Conservation (phyloP, 1,140 invertebrate genomes). For the Drosophila nigromelanica region DNA sequence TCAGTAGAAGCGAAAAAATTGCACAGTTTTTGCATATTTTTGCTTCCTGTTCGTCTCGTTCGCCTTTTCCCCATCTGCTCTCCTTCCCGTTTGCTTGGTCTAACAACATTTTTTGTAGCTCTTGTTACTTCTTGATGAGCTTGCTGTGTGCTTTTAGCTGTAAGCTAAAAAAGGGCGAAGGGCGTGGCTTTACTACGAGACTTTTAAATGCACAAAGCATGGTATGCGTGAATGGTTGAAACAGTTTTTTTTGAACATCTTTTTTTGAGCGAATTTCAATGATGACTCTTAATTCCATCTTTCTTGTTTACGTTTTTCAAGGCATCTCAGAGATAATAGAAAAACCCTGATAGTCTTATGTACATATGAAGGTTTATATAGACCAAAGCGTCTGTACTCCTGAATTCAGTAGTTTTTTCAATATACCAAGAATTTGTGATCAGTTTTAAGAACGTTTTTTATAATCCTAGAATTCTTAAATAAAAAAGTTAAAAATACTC, state of each 20-base stretch:
- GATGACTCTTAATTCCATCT: not conserved
- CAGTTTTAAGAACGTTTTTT: too few species aligned
- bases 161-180: conserved; percentile 1
- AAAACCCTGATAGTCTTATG: too few species aligned
- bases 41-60: not conserved
- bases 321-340: not conserved
- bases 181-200: conserved; percentile 9
- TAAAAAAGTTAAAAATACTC: too few species aligned
- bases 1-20: conserved; percentile 23
- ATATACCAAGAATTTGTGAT: too few species aligned
- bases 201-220: not conserved
- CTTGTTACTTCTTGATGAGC: conserved; percentile 35
- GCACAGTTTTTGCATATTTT: conserved; percentile 35
- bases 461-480: too few species aligned
- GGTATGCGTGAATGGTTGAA: conserved; percentile 16
- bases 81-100: conserved; percentile 13
- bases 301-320: not conserved
- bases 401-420: too few species aligned
- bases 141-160: conserved; percentile 37
- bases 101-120: conserved; percentile 26
- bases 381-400: too few species aligned
- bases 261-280: conserved; percentile 18
- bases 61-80: not conserved
- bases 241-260: conserved; percentile 5
- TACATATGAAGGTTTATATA: too few species aligned